phyloP scores from a whole-genome alignment of 2,888 invertebrate genomes.

The Venustoraphidia nigricollis region DNA sequence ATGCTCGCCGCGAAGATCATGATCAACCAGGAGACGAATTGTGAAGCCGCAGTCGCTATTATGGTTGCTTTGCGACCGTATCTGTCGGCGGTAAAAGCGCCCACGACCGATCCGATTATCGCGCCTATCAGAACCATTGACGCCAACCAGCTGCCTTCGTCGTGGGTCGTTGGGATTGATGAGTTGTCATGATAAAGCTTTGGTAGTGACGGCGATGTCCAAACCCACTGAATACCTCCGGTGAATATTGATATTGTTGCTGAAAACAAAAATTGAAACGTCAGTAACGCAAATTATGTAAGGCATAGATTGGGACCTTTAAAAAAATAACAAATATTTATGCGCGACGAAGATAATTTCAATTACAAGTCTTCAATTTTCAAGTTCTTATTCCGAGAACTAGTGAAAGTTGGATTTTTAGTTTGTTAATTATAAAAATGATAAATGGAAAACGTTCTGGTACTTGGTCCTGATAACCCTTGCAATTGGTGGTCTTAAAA shows the following conservation, averaged over 20 bases:
- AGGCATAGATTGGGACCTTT: too few species aligned
- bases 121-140: conserved; percentile 3
- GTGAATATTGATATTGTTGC: conserved; percentile 4
- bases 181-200: conserved; percentile 2
- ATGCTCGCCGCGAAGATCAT: background rate
- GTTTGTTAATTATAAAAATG: too few species aligned
- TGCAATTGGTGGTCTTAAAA: too few species aligned
- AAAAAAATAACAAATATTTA: too few species aligned
- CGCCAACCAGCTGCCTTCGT: conserved; percentile 5
- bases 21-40: conserved; percentile 3
- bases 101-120: conserved; percentile 3
- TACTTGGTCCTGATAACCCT: too few species aligned
- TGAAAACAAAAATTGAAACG: background rate
- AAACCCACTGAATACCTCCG: conserved; percentile 2
- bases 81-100: conserved; percentile 1
- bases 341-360: too few species aligned
- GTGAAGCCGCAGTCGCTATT: background rate
- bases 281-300: too few species aligned
- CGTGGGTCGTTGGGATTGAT: background rate
- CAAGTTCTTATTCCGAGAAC: too few species aligned
- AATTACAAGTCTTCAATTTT: too few species aligned
- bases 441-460: too few species aligned
- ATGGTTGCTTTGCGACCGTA: conserved; percentile 3
- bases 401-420: too few species aligned
- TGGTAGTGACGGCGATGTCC: conserved; percentile 4